These are phyloP conservation scores for Naja naja DNA, from an alignment of 2,113 vertebrate genomes.

Conservation along the genomic window DNA sequence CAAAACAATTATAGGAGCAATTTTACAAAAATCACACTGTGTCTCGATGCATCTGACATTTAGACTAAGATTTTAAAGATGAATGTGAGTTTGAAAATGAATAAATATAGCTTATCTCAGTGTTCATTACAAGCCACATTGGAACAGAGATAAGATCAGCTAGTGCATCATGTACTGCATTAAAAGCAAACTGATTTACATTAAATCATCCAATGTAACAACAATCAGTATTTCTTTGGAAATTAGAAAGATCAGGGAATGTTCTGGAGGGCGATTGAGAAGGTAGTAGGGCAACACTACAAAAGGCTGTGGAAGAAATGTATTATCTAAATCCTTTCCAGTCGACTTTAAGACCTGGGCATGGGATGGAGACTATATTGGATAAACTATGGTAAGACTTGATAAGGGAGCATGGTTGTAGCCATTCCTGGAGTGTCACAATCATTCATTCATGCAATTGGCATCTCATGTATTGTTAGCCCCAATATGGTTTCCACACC, in stretches of 20 bases:
- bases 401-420: not conserved
- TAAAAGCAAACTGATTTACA: not conserved
- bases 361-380: not conserved
- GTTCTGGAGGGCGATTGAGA: not conserved
- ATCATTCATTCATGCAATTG: not conserved
- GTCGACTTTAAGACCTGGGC: not conserved
- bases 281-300: not conserved
- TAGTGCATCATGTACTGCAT: not conserved
- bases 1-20: not conserved
- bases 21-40: not conserved
- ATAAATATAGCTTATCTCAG: not conserved
- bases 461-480: not conserved
- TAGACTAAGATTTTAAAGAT: not conserved
- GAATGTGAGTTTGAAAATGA: not conserved
- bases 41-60: not conserved
- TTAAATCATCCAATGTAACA: not conserved
- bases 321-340: not conserved
- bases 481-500: not conserved
- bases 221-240: not conserved
- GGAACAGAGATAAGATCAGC: not conserved
- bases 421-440: not conserved
- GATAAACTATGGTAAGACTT: not conserved
- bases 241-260: not conserved
- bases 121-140: not conserved
- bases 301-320: not conserved